These are phyloP conservation scores for Poecilia wingei DNA, from an alignment of 2,797 vertebrate species.

Conservation along the genomic window DNA sequence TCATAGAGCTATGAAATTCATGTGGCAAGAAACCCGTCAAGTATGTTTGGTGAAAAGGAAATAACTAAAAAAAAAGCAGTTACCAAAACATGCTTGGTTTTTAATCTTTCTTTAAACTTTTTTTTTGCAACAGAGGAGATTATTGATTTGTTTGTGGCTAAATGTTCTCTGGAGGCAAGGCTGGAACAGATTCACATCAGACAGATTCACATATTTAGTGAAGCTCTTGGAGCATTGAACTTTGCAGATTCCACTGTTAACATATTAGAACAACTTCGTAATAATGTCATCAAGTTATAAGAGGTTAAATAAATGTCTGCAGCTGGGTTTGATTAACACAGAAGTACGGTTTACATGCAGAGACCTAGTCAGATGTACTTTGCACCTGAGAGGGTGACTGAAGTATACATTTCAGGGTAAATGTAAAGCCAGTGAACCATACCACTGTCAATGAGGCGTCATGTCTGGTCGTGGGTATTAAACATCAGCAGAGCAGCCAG, in stretches of 20 bases:
- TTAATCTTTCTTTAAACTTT: slow-evolving; percentile 25
- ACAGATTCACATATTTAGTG: neutral
- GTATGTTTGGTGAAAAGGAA: slow-evolving; percentile 83
- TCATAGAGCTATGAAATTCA: slow-evolving; percentile 87
- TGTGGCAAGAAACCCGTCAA: slow-evolving; percentile 81
- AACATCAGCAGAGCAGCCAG: slow-evolving; percentile 51
- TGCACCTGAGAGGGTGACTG: slow-evolving; percentile 57
- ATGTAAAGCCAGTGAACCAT: slow-evolving; percentile 64
- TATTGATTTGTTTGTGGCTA: slow-evolving; percentile 80
- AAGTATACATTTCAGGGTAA: slow-evolving; percentile 58
- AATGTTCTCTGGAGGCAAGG: slow-evolving; percentile 72
- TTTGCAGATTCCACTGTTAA: slow-evolving; percentile 7
- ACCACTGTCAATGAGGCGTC: slow-evolving; percentile 67
- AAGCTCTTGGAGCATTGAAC: neutral
- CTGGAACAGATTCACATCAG: neutral
- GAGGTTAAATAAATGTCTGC: slow-evolving; percentile 26
- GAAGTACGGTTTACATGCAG: slow-evolving; percentile 34
- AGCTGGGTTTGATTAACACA: slow-evolving; percentile 50
- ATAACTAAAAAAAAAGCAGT: slow-evolving; percentile 12
- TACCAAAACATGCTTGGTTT: slow-evolving; percentile 55
- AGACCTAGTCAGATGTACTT: slow-evolving; percentile 53
- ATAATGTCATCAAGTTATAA: slow-evolving; percentile 15
- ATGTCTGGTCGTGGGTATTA: slow-evolving; percentile 68
- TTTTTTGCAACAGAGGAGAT: slow-evolving; percentile 59
- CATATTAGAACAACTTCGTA: neutral